phyloP scores from a whole-genome alignment of 2,113 vertebrate genomes.

The Chloebia gouldiae region DNA sequence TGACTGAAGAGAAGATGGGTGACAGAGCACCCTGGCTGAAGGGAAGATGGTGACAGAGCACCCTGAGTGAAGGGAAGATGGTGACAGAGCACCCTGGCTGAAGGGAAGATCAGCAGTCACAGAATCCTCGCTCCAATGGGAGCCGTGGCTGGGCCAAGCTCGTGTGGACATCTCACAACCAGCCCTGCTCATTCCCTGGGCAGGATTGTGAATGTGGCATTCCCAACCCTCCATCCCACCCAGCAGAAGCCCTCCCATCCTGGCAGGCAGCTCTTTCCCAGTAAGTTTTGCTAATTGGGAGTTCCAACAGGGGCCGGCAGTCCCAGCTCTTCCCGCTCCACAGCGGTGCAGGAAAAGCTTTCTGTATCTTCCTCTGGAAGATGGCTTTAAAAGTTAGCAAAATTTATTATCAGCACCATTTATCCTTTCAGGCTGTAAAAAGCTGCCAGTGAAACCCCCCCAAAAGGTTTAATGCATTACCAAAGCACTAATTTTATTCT shows the following conservation, averaged over 20 bases:
- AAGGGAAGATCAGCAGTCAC: neutral
- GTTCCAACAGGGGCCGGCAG: neutral
- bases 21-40: neutral
- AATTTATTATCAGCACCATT: conserved; percentile 48
- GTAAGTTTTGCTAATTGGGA: conserved; percentile 52
- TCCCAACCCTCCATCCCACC: neutral
- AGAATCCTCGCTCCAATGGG: neutral
- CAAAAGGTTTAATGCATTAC: conserved; percentile 36
- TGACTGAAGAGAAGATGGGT: neutral
- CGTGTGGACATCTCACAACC: neutral
- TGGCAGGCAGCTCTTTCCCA: neutral
- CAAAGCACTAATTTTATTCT: conserved; percentile 65
- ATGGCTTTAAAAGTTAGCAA: conserved; percentile 32
- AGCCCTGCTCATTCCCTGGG: neutral
- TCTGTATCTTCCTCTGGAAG: conserved; percentile 25
- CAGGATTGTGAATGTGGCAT: neutral
- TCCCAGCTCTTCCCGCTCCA: conserved; percentile 14
- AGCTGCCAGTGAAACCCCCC: neutral
- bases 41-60: neutral
- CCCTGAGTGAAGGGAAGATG: neutral
- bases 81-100: neutral
- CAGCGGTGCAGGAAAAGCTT: neutral
- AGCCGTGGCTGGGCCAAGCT: neutral
- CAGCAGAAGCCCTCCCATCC: neutral
- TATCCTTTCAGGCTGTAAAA: conserved; percentile 58